phyloP scores from a whole-genome alignment of 2,113 vertebrate genomes.

The Chinchilla lanigera region DNA sequence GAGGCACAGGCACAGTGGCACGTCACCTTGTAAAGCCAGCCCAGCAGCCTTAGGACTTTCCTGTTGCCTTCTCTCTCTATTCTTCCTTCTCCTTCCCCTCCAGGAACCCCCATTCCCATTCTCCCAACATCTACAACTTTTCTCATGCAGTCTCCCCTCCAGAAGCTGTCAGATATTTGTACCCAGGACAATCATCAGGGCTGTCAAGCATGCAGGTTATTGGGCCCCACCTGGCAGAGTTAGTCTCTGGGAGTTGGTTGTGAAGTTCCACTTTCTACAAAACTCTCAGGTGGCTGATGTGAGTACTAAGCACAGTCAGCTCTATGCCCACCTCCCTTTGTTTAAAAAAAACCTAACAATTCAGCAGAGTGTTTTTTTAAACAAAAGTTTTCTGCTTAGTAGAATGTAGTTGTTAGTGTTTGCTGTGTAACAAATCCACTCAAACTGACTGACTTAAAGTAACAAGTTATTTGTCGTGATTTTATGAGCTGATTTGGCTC shows the following conservation, averaged over 20 bases:
- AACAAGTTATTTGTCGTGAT: background rate
- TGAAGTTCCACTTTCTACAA: background rate
- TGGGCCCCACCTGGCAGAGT: background rate
- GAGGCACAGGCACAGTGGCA: background rate
- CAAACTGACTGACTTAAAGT: background rate
- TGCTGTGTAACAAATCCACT: background rate
- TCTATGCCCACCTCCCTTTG: no score
- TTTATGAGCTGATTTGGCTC: background rate
- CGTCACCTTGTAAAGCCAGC: background rate
- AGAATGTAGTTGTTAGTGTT: background rate
- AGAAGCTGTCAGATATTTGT: background rate
- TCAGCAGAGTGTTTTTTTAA: background rate
- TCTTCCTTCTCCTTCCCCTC: background rate
- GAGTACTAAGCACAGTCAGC: background rate
- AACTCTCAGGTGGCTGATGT: background rate
- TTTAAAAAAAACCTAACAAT: background rate
- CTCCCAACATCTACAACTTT: background rate
- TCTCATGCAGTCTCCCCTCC: background rate
- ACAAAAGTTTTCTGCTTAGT: background rate
- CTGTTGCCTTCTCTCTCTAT: background rate
- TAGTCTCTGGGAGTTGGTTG: background rate
- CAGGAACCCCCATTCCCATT: no score
- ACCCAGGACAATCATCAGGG: background rate
- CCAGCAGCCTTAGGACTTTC: background rate
- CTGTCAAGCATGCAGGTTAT: background rate